These are phyloP conservation scores for Beroe forskalii DNA, from an alignment of 37 sponge, comb jelly and placozoan genomes.

Conservation along the genomic window DNA sequence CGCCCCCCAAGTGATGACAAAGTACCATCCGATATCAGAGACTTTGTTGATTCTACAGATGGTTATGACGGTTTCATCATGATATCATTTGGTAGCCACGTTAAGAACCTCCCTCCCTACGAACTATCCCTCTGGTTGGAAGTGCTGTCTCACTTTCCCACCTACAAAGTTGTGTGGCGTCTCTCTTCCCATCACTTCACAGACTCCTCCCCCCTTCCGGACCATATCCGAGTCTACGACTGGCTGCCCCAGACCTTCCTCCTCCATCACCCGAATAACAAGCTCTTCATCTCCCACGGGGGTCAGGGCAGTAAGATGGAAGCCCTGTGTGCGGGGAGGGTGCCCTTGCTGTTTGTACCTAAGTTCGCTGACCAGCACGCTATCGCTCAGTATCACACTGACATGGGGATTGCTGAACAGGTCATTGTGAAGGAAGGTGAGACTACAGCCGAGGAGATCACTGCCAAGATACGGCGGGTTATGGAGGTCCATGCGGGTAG, in stretches of 20 bases:
- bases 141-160: constrained; percentile 4
- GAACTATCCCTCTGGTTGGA: constrained; percentile 14
- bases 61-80: constrained; percentile 7
- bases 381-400: not conserved
- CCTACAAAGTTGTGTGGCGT: constrained; percentile 47
- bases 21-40: not conserved
- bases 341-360: constrained; percentile 7
- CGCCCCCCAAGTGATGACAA: not conserved
- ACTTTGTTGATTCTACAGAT: not conserved
- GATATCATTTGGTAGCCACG: constrained; percentile 57
- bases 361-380: constrained; percentile 37
- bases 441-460: constrained; percentile 27
- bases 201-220: not conserved
- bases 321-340: constrained; percentile 2
- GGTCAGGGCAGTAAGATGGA: constrained; percentile 52
- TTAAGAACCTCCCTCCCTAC: not conserved
- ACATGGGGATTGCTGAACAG: constrained; percentile 1
- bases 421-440: not conserved
- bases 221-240: not conserved
- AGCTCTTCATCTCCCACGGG: constrained; percentile 30
- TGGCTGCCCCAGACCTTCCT: constrained; percentile 29
- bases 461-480: not conserved
- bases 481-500: not conserved
- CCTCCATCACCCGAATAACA: constrained; percentile 47
- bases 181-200: not conserved